Evolutionary conservation across 2,797 vertebrate species (phyloP).

Genomic region (Fratercula arctica): DNA sequence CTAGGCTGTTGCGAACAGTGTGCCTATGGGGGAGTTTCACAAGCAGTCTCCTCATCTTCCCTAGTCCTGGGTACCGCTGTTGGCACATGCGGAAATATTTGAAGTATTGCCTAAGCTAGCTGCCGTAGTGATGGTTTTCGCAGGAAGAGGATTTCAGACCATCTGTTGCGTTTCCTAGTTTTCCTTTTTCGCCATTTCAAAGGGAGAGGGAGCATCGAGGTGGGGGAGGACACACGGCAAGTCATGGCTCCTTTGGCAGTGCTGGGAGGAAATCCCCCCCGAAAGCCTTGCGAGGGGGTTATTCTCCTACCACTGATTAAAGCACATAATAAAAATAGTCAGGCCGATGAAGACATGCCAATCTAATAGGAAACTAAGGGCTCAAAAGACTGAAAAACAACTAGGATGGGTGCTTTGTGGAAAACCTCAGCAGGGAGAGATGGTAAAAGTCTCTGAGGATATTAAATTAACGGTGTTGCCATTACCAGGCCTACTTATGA

Average conservation of each 20-base stretch:
- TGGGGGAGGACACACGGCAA: neutral
- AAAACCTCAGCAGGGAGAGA: neutral
- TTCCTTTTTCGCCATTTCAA: slow-evolving; percentile 58
- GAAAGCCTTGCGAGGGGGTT: neutral
- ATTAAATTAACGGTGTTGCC: neutral
- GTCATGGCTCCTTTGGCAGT: neutral
- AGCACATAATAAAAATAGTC: neutral
- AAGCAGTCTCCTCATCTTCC: slow-evolving; percentile 56
- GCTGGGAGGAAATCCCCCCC: neutral
- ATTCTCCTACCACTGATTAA: neutral
- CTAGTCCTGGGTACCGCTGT: slow-evolving; percentile 35
- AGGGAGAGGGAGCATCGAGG: neutral
- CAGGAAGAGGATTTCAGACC: slow-evolving; percentile 66
- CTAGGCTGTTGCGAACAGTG: slow-evolving; percentile 62
- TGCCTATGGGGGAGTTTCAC: slow-evolving; percentile 64
- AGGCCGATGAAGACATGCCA: neutral
- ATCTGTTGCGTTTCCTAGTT: slow-evolving; percentile 75
- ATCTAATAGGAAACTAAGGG: neutral
- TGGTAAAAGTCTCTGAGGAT: neutral
- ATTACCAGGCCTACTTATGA: neutral
- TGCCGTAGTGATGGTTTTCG: slow-evolving; percentile 51
- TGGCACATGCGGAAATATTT: slow-evolving; percentile 57
- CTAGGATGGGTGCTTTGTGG: neutral
- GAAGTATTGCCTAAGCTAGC: slow-evolving; percentile 64
- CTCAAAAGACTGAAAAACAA: neutral